A percentile compares a stretch with the other conserved stretches of the same genome.
phyloP scores from a whole-genome alignment of 2,888 invertebrate species.

The Amiota communis region DNA sequence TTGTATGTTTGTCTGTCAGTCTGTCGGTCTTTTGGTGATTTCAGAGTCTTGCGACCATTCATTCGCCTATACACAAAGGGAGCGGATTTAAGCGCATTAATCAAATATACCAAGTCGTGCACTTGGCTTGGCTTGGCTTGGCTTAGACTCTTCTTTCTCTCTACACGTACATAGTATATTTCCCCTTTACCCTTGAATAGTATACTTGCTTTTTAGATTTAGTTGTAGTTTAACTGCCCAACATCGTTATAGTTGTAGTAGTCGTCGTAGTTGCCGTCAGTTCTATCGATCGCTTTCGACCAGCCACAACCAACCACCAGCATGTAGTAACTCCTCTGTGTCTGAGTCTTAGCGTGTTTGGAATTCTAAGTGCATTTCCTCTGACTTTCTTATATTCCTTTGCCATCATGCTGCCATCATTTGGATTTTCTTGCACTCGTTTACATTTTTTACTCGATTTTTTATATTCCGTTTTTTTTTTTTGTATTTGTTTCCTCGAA shows the following conservation, averaged over 20 bases:
- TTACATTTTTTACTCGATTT: conserved; percentile 10
- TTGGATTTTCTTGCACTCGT: conserved; percentile 11
- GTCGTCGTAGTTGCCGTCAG: not conserved
- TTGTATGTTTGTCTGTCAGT: not conserved
- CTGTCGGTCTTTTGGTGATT: not conserved
- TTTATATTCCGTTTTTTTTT: not conserved
- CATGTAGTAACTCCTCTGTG: too few relatives aligned
- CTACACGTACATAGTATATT: too few relatives aligned
- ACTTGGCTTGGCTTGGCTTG: not conserved
- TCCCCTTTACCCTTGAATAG: not conserved
- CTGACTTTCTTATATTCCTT: not conserved
- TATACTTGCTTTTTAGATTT: not conserved
- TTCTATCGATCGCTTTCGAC: conserved; percentile 19
- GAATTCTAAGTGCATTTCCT: conserved; percentile 14
- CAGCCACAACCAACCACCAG: too few relatives aligned
- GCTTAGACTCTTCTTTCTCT: too few relatives aligned
- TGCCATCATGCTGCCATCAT: too few relatives aligned
- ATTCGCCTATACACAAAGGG: not conserved
- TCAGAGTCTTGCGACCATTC: too few relatives aligned
- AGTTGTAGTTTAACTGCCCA: not conserved
- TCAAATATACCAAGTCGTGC: conserved; percentile 22
- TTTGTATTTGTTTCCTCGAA: not conserved
- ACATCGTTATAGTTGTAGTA: not conserved
- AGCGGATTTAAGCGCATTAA: conserved; percentile 15
- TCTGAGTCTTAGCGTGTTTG: conserved; percentile 11